Evolutionary conservation across 2,113 vertebrate genomes (phyloP), one percentile per base, ranked within the genome.

Genomic region (Calyptommatus sinebrachiatus): DNA sequence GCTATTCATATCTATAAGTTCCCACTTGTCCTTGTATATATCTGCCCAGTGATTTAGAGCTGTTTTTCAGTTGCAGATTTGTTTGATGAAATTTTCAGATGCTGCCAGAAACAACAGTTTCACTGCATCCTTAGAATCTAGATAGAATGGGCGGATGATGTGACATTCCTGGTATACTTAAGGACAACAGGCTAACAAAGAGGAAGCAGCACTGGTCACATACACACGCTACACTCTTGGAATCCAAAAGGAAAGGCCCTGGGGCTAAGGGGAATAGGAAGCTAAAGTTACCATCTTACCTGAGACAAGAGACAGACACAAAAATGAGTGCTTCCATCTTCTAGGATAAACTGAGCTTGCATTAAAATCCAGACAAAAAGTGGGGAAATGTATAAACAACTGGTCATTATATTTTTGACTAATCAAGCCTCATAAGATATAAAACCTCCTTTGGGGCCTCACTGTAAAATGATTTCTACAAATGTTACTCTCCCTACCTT

Each of bases 11-110:
- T 88, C 82, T 69, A 86, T 75, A 48, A 87, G 78, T n/a, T 87
- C 79, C 20, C 79, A 88, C 78, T 90, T 85, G 84, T 85, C 85
- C 73, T 48, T 76, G 78, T 79, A 89, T 79, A 89, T 88, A 84
- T 83, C 86, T 86, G 70, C 31, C 67, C 29, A 82, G 76, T 41
- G 75, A 65, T 85, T 87, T 53, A 73, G 81, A 81, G 5, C 68
- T 77, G 84, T 81, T 62, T 41, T 84, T 78, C 74, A 84, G 80
- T 77, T 45, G 35, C 74, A 75, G 60, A 61, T 88, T 79, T 85
- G 75, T 80, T 72, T 35, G 84, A 89, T 0, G 1, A 69, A 85
- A 79, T 84, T 86, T 60, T 18, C 0, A 0, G 77, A 60, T 80
- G 60, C 81, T 80, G 65, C 24, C 81, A 75, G 88, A 89, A 85